A percentile compares a stretch with the other conserved stretches of the same genome.
Evolutionary conservation across 1,140 invertebrate genomes (phyloP).

Genomic region (Drosophila setifemur): DNA sequence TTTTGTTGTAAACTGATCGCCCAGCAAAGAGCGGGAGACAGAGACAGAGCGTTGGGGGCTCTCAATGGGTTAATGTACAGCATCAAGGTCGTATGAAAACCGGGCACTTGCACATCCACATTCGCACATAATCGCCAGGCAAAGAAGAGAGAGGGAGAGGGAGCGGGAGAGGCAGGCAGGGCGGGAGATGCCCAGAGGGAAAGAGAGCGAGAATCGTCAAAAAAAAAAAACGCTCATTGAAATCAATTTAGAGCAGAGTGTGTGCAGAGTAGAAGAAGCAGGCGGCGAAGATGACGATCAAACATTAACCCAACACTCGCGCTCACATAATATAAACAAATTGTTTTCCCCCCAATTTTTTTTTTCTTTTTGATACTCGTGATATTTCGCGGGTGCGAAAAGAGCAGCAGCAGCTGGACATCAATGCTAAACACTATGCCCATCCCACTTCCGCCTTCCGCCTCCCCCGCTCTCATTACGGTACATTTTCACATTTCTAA

Average conservation of each 20-base stretch:
- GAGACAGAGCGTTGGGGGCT: constrained; percentile 25
- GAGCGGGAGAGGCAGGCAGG: not conserved
- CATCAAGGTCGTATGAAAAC: constrained; percentile 70
- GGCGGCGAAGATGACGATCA: constrained; percentile 32
- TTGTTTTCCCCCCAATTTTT: constrained; percentile 32
- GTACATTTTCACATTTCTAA: constrained; percentile 46
- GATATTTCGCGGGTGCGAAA: constrained; percentile 55
- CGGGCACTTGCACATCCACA: constrained; percentile 34
- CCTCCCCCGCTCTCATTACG: not conserved
- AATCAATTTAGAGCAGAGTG: constrained; percentile 69
- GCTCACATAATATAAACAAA: constrained; percentile 63
- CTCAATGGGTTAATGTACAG: constrained; percentile 79
- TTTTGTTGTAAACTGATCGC: constrained; percentile 39
- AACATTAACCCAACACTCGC: constrained; percentile 49
- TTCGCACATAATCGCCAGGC: constrained; percentile 19
- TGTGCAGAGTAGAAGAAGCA: constrained; percentile 55
- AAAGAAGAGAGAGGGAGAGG: not conserved
- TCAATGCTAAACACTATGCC: constrained; percentile 41
- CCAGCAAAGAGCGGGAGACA: constrained; percentile 8
- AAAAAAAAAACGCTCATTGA: constrained; percentile 74
- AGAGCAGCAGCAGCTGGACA: constrained; percentile 67
- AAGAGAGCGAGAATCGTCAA: constrained; percentile 23
- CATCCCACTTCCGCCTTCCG: constrained; percentile 33
- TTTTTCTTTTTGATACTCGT: constrained; percentile 11
- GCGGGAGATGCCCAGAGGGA: not conserved